Conservation (phyloP, 2,797 vertebrate genomes). For the Sebastes diaconus region DNA sequence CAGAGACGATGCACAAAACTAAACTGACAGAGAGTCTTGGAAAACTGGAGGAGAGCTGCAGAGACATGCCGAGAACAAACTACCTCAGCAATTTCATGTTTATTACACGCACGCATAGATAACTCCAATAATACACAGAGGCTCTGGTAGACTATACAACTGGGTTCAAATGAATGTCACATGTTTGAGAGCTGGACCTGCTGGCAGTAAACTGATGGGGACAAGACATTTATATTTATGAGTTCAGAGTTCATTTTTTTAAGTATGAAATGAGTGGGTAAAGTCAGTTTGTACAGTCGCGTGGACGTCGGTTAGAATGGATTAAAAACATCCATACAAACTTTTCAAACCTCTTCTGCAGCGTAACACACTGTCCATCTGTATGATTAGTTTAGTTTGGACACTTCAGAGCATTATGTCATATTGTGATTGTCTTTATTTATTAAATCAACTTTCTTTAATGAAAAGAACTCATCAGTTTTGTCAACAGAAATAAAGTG, state of each 20-base stretch:
- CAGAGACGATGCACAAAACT: not conserved
- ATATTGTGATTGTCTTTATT: not conserved
- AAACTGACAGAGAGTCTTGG: conserved; percentile 25
- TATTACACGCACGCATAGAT: not conserved
- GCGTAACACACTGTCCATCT: not conserved
- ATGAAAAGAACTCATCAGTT: not conserved
- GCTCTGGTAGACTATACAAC: conserved; percentile 35
- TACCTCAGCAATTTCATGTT: conserved; percentile 7
- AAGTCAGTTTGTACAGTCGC: not conserved
- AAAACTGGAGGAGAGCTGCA: conserved; percentile 49
- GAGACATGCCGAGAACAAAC: conserved; percentile 24
- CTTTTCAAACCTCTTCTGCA: not conserved
- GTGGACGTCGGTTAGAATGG: not conserved
- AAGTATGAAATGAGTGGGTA: not conserved
- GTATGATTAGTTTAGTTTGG: not conserved
- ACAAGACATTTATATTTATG: not conserved
- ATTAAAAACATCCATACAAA: not conserved
- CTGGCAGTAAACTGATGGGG: not conserved
- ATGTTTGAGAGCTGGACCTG: not conserved
- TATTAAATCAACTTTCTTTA: too few species aligned
- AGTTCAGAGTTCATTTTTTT: not conserved
- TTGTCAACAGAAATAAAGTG: too few species aligned
- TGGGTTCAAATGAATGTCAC: not conserved
- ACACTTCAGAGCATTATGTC: not conserved
- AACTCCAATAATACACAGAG: conserved; percentile 37